A percentile compares a stretch with the other conserved stretches of the same genome.
Conservation (phyloP, 2,113 vertebrate genomes). For the Monarcha castaneiventris region DNA sequence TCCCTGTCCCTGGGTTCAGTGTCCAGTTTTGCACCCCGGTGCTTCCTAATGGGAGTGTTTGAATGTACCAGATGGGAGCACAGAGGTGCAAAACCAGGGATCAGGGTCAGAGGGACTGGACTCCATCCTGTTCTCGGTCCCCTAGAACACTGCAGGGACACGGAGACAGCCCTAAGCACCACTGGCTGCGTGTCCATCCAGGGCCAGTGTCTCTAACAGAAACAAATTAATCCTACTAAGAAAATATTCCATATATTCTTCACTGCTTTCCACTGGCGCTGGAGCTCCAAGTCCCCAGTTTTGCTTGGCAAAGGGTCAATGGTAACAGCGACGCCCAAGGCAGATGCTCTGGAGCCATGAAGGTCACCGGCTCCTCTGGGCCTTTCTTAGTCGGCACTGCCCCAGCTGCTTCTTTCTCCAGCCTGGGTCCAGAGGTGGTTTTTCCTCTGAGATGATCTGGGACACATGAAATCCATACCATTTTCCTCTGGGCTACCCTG, state of each 20-base stretch:
- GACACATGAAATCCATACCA: background rate
- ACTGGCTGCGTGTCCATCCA: background rate
- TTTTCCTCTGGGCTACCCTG: background rate
- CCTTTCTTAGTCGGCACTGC: accelerated
- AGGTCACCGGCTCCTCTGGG: background rate
- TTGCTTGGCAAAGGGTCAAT: background rate
- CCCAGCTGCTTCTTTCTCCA: background rate
- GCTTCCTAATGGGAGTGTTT: background rate
- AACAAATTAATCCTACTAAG: background rate
- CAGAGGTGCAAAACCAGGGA: background rate
- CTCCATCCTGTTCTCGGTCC: background rate
- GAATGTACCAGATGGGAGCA: background rate
- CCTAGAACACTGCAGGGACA: background rate
- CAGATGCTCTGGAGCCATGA: background rate
- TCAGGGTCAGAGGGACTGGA: accelerated
- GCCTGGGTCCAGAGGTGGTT: accelerated
- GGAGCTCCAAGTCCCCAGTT: background rate
- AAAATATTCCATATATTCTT: background rate
- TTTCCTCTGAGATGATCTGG: background rate
- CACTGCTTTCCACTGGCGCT: background rate
- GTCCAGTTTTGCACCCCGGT: accelerated
- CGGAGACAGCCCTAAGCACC: accelerated
- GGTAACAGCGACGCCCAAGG: background rate
- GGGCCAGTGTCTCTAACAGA: background rate
- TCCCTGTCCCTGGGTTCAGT: accelerated